A percentile compares a stretch with the other conserved stretches of the same genome.
These are phyloP conservation scores for Diuraphis noxia DNA, from an alignment of 1,140 invertebrate species.

Conservation along the genomic window DNA sequence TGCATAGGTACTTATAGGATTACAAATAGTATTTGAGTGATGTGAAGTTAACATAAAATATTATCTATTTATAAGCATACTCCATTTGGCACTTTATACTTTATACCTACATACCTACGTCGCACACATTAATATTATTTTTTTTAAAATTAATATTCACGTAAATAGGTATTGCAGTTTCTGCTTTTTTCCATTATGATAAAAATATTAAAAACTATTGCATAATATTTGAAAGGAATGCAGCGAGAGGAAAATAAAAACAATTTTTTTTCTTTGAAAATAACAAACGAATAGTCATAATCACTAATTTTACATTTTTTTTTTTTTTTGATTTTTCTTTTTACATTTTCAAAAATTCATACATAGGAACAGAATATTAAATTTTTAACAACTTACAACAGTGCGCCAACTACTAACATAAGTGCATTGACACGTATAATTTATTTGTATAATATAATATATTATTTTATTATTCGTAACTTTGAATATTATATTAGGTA, in stretches of 20 bases:
- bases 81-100: no score
- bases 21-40: neutral
- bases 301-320: constrained; percentile 52
- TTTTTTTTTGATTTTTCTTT: constrained; percentile 40
- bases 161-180: neutral
- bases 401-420: constrained; percentile 53
- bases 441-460: constrained; percentile 13
- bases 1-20: neutral
- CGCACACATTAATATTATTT: neutral
- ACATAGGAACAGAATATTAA: constrained; percentile 54
- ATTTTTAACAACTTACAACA: constrained; percentile 54
- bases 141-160: neutral
- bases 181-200: neutral
- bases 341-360: constrained; percentile 51
- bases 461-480: constrained; percentile 45
- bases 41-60: neutral
- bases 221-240: neutral
- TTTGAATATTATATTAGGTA: constrained; percentile 39
- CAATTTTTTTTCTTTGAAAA: constrained; percentile 30
- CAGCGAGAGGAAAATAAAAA: neutral
- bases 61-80: neutral
- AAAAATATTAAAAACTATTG: neutral
- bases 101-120: neutral
- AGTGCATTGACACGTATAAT: constrained; percentile 53
- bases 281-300: constrained; percentile 53